Evolutionary conservation across 1,140 invertebrate species (phyloP), one percentile per base, ranked within the genome.

Genomic region (Drosophila tropicalis): DNA sequence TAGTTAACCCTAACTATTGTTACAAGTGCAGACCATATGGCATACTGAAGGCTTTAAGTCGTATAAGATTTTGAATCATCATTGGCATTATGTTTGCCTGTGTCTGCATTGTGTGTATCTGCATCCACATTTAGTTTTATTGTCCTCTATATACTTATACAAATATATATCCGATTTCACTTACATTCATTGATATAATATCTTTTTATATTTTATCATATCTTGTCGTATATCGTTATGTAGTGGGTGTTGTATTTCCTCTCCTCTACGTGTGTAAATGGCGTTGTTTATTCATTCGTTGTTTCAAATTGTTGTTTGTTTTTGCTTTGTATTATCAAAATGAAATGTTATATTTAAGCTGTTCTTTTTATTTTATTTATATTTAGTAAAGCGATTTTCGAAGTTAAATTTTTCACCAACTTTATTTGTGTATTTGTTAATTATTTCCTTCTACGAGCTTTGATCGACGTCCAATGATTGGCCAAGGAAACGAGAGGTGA

Each of bases 211-310:
- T 44, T 7, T 7, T 47, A 47, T 47, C 15, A 47, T 47, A 47
- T 47, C 44, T 5, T 17, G 15, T 44, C n/a, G 15, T 44, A 19
- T 47, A 19, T 47, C 0, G 15, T 66, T 61, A 41, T 70, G 12
- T 39, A 40, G 51, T 62, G 34, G 25, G 51, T 60, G 17, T 62
- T 72, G 4, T 51, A 22, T 22, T 51, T 51, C 17, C 44, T 51
- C 5, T 51, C 9, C 9, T 51, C 17, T 51, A 41, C 17, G 56
- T 34, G 68, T 81, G 79, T 85, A 90, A 83, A 86, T 73, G 76
- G 86, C 86, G 86, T 90, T 90, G 86, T 90, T 62, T 70, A 13
- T 57, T 80, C n/a, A 80, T 90, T 90, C 86, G 86, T 90, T 90
- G 86, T 90, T 86, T 74, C 36, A 74, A 64, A 54, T 58, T 70